Evolutionary conservation across 2,888 invertebrate genomes (phyloP).

Genomic region (Miltochrista miniata): DNA sequence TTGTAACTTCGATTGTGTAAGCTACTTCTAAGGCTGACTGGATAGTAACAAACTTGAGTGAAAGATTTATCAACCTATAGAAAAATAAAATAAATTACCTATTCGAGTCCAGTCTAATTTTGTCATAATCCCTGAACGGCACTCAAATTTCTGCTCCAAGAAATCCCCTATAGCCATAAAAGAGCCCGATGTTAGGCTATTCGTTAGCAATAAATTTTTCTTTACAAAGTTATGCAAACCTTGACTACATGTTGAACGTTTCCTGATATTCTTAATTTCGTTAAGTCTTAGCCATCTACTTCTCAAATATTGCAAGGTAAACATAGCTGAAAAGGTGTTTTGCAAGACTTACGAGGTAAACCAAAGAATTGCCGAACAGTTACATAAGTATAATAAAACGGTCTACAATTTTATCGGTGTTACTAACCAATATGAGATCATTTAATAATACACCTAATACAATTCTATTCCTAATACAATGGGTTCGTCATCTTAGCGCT

Average conservation of each 20-base stretch:
- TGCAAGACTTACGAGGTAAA: too few species aligned
- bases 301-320: background rate
- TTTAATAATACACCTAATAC: too few species aligned
- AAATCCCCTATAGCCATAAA: slow-evolving; percentile 4
- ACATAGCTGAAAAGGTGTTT: background rate
- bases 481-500: too few species aligned
- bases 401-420: too few species aligned
- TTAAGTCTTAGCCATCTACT: background rate
- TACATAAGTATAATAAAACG: too few species aligned
- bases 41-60: too few species aligned
- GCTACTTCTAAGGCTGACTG: too few species aligned
- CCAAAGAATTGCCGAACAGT: too few species aligned
- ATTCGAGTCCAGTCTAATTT: slow-evolving; percentile 1
- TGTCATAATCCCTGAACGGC: background rate
- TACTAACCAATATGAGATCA: too few species aligned
- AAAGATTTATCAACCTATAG: background rate
- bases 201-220: slow-evolving; percentile 6
- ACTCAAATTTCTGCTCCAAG: background rate
- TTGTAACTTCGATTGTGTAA: too few species aligned
- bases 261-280: background rate
- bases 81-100: background rate
- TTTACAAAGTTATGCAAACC: background rate
- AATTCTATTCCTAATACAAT: too few species aligned
- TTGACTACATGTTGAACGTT: background rate
- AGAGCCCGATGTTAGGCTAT: background rate